A percentile compares a stretch with the other conserved stretches of the same genome.
These are phyloP conservation scores for Trisateles emortualis DNA, from an alignment of 2,888 invertebrate genomes.

Conservation along the genomic window DNA sequence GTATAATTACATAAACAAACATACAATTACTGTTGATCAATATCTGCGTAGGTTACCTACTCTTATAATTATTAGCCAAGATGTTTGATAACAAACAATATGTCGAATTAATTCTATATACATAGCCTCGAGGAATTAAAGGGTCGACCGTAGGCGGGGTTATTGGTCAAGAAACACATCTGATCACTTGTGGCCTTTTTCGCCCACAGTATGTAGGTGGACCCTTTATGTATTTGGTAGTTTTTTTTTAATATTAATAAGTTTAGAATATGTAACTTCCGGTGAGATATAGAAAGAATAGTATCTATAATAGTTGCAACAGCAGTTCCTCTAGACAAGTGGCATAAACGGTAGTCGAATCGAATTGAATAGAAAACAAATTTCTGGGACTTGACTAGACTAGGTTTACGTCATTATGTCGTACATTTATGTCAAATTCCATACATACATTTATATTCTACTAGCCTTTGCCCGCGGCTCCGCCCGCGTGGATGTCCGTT, in stretches of 20 bases:
- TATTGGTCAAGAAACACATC: conserved; percentile 34
- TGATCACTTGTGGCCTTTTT: conserved; percentile 30
- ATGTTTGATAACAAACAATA: conserved; percentile 9
- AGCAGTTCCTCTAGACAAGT: no score
- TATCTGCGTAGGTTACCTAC: conserved; percentile 11
- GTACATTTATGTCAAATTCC: no score
- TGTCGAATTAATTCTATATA: conserved; percentile 4
- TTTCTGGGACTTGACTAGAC: no score
- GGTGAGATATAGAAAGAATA: background rate
- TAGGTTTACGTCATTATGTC: no score
- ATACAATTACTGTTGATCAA: background rate
- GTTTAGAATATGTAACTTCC: background rate
- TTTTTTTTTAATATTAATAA: background rate
- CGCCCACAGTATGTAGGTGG: conserved; percentile 38
- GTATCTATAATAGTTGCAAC: no score
- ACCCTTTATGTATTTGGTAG: conserved; percentile 11
- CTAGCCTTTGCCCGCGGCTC: no score
- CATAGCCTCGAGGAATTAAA: conserved; percentile 18
- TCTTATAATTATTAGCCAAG: background rate
- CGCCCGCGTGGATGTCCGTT: no score
- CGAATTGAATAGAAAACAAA: no score
- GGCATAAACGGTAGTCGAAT: no score
- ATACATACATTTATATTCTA: no score
- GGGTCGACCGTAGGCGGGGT: conserved; percentile 38
- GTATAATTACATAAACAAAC: background rate